phyloP scores from a whole-genome alignment of 2,113 vertebrate species.

The Pluvialis apricaria region DNA sequence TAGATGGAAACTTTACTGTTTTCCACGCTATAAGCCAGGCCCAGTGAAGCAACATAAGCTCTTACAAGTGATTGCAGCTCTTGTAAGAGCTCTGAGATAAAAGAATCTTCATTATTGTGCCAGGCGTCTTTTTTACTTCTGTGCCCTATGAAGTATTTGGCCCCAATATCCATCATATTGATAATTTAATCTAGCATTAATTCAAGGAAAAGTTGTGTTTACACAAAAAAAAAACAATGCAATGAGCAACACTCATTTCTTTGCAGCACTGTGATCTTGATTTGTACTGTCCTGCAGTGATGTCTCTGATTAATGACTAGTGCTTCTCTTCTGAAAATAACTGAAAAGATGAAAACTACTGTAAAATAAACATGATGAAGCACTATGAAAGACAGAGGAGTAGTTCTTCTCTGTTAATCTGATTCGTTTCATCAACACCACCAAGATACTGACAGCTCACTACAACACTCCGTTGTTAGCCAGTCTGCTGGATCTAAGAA shows the following conservation, averaged over 20 bases:
- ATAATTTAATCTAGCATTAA: neutral
- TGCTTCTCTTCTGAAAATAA: neutral
- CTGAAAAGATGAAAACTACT: neutral
- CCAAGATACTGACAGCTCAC: neutral
- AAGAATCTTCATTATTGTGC: neutral
- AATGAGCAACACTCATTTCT: neutral
- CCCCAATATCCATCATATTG: neutral
- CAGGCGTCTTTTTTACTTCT: neutral
- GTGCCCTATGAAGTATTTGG: neutral
- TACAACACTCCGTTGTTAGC: neutral
- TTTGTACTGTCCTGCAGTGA: neutral
- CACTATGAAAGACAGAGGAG: neutral
- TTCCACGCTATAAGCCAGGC: neutral
- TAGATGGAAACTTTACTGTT: neutral
- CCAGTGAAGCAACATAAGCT: neutral
- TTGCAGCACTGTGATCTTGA: neutral
- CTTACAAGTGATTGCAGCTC: neutral
- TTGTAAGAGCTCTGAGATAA: neutral
- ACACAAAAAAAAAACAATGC: neutral
- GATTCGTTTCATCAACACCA: neutral
- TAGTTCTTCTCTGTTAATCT: neutral
- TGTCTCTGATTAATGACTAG: neutral
- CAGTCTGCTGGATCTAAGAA: neutral
- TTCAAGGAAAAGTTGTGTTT: neutral
- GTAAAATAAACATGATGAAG: neutral